A percentile compares a stretch with the other conserved stretches of the same genome.
phyloP scores from a whole-genome alignment of 2,797 vertebrate genomes.

The Smutsia temminckii region DNA sequence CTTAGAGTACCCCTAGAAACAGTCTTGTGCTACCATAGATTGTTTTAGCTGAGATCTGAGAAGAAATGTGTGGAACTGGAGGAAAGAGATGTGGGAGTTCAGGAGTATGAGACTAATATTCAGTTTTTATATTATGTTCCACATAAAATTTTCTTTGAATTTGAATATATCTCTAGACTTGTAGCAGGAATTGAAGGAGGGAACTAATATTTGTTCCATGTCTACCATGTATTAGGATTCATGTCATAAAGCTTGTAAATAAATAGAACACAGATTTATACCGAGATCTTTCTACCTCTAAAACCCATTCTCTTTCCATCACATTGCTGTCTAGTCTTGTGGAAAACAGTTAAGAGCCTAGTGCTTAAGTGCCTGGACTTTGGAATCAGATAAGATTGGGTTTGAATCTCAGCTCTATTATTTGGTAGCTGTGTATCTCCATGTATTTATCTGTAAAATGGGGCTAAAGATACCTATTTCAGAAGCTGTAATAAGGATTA shows the following conservation, averaged over 20 bases:
- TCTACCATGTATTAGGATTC: neutral
- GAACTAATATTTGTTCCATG: neutral
- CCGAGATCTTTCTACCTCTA: neutral
- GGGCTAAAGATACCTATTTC: neutral
- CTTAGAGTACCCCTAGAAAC: neutral
- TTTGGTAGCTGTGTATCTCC: neutral
- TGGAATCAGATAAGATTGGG: neutral
- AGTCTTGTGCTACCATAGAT: neutral
- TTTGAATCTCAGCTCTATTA: neutral
- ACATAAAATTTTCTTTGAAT: neutral
- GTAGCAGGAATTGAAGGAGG: neutral
- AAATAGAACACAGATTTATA: neutral
- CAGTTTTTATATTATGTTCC: neutral
- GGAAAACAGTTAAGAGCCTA: neutral
- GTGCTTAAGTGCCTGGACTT: neutral
- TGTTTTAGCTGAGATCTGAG: constrained; percentile 2
- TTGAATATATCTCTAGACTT: neutral
- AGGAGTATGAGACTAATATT: neutral
- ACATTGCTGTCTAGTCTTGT: neutral
- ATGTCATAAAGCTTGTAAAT: neutral
- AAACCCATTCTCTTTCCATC: neutral
- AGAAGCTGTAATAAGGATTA: constrained; percentile 10
- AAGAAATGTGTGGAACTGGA: neutral
- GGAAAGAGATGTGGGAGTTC: neutral
- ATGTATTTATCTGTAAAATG: constrained; percentile 8